Evolutionary conservation across 2,113 vertebrate species (phyloP).

Genomic region (Stigmatopora nigra): DNA sequence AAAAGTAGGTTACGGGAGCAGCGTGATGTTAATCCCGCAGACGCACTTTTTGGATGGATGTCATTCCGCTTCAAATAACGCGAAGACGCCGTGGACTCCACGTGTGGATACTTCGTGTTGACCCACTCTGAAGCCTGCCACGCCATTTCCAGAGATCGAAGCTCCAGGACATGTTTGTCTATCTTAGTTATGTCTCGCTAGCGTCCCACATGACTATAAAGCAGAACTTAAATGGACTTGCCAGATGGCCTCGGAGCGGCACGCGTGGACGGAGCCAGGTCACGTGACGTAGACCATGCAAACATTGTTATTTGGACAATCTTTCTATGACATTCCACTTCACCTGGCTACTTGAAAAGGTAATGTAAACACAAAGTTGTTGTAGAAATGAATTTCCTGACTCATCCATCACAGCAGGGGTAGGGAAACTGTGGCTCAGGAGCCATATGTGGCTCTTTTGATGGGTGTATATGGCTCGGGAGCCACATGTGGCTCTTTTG

Average conservation of each 20-base stretch:
- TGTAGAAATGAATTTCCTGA: too few relatives aligned
- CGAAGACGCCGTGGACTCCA: slow-evolving; percentile 30
- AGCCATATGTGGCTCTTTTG: too few relatives aligned
- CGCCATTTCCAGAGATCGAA: slow-evolving; percentile 6
- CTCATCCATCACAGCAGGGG: too few relatives aligned
- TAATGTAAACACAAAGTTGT: too few relatives aligned
- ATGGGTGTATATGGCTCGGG: too few relatives aligned
- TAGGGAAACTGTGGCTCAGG: too few relatives aligned
- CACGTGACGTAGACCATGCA: too few relatives aligned
- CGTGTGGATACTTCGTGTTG: slow-evolving; percentile 8
- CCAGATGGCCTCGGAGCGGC: not conserved
- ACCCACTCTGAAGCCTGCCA: slow-evolving; percentile 7
- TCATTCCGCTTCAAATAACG: slow-evolving; percentile 49
- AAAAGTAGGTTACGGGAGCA: slow-evolving; percentile 52
- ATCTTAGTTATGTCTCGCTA: slow-evolving; percentile 24
- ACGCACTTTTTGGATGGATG: slow-evolving; percentile 29
- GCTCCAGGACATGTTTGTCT: slow-evolving; percentile 16
- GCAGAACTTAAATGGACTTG: slow-evolving; percentile 17
- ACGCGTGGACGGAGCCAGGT: not conserved
- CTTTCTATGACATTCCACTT: not conserved
- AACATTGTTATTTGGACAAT: not conserved
- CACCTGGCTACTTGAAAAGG: too few relatives aligned
- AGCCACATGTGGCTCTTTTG: too few relatives aligned
- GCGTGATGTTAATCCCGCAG: slow-evolving; percentile 36
- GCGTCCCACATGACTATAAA: slow-evolving; percentile 26